Evolutionary conservation across 2,113 vertebrate species (phyloP).

Genomic region (Nannobrachium achirus): DNA sequence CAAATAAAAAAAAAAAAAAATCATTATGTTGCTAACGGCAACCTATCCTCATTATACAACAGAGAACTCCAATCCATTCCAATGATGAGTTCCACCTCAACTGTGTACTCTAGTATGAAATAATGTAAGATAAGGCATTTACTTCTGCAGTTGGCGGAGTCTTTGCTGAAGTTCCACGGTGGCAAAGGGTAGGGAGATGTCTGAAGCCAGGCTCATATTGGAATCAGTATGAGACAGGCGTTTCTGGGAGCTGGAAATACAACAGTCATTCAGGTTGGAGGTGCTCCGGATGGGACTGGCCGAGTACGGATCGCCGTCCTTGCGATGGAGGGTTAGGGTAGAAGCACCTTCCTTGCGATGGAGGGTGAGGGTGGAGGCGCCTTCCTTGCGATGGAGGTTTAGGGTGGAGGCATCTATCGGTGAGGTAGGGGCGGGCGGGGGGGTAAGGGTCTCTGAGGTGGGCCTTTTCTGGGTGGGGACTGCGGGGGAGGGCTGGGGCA

Average conservation of each 20-base stretch:
- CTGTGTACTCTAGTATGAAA: not conserved
- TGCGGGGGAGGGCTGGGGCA: conserved; percentile 23
- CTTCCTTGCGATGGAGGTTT: too few relatives aligned
- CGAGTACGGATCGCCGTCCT: conserved; percentile 70
- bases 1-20: too few relatives aligned
- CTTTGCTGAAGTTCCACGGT: conserved; percentile 91
- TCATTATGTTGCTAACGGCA: too few relatives aligned
- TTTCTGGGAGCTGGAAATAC: conserved; percentile 83
- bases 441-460: conserved; percentile 45
- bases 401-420: conserved; percentile 65
- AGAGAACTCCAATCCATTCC: too few relatives aligned
- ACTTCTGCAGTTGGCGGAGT: conserved; percentile 94
- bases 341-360: conserved; percentile 54
- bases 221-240: conserved; percentile 87
- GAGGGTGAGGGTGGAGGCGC: conserved; percentile 40
- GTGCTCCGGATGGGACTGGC: conserved; percentile 81
- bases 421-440: conserved; percentile 40
- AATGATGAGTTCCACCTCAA: too few relatives aligned
- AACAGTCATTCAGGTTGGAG: conserved; percentile 78
- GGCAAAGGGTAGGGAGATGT: conserved; percentile 90
- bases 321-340: conserved; percentile 67
- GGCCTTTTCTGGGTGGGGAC: conserved; percentile 50
- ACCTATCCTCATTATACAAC: too few relatives aligned
- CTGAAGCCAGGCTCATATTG: conserved; percentile 93
- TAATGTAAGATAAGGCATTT: conserved; percentile 20